A percentile compares a stretch with the other conserved stretches of the same genome.
These are phyloP conservation scores for Macrotis lagotis DNA, from an alignment of 2,113 vertebrate genomes.

Conservation along the genomic window DNA sequence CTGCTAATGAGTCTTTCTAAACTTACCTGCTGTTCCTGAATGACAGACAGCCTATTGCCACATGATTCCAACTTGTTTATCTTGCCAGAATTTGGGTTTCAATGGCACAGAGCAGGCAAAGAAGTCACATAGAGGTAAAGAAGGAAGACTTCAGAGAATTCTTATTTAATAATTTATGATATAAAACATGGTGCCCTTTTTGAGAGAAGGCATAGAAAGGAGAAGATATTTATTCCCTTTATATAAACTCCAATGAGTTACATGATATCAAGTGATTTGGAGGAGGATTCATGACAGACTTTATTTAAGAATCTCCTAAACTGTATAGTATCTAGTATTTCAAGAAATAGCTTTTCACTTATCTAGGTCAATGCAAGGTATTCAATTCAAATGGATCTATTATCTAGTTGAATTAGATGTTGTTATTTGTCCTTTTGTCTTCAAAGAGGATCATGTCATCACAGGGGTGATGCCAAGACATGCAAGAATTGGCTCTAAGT, in stretches of 20 bases:
- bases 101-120: neutral
- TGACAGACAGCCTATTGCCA: neutral
- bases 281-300: neutral
- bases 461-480: too few species aligned
- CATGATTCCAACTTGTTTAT: neutral
- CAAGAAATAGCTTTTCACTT: neutral
- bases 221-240: neutral
- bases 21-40: neutral
- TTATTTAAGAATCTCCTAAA: neutral
- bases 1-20: neutral
- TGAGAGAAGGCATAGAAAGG: neutral
- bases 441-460: too few species aligned
- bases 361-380: neutral
- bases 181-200: neutral
- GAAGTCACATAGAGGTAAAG: neutral
- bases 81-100: neutral
- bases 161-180: neutral
- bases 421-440: too few species aligned
- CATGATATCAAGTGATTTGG: neutral
- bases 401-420: neutral
- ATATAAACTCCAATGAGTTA: conserved; percentile 13
- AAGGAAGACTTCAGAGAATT: neutral
- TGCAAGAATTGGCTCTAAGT: too few species aligned
- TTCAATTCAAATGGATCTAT: neutral
- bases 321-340: neutral